Evolutionary conservation across 2,113 vertebrate genomes (phyloP).

Genomic region (Symphodus melops): DNA sequence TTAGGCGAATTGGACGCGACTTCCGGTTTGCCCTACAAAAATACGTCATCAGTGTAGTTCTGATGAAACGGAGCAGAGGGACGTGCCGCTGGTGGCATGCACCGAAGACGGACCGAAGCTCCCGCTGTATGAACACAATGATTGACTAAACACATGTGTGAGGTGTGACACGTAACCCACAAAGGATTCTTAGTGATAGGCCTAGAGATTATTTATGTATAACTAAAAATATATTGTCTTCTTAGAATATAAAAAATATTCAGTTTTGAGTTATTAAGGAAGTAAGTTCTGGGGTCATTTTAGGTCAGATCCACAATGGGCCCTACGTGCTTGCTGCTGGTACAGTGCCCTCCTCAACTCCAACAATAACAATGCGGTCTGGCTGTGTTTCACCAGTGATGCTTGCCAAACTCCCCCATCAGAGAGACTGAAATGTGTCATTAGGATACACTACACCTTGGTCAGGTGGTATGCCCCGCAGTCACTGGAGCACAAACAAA

Average conservation of each 20-base stretch:
- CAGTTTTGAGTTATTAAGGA: background rate
- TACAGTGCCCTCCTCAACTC: background rate
- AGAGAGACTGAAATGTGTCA: constrained; percentile 53
- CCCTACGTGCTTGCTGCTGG: constrained; percentile 18
- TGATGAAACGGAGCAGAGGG: too few species aligned
- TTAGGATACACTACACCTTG: constrained; percentile 71
- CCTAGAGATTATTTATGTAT: too few species aligned
- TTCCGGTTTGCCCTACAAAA: too few species aligned
- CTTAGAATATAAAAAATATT: background rate
- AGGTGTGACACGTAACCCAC: background rate
- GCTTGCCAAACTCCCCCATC: constrained; percentile 36
- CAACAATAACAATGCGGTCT: constrained; percentile 36
- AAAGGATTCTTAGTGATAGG: too few species aligned
- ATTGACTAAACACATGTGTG: too few species aligned
- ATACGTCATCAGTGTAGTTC: too few species aligned
- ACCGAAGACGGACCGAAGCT: too few species aligned
- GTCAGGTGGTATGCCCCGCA: constrained; percentile 76
- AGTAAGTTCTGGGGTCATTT: constrained; percentile 13
- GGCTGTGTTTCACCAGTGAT: constrained; percentile 42
- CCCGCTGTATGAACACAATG: too few species aligned
- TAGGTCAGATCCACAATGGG: constrained; percentile 29
- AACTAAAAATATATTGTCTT: too few species aligned
- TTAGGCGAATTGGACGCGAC: too few species aligned
- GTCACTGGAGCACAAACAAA: constrained; percentile 72
- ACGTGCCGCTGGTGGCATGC: too few species aligned